Percentiles rank a stretch among this genome's conserved stretches.
These are phyloP conservation scores for Papilio helenus DNA, from an alignment of 1,140 invertebrate species.

Conservation along the genomic window DNA sequence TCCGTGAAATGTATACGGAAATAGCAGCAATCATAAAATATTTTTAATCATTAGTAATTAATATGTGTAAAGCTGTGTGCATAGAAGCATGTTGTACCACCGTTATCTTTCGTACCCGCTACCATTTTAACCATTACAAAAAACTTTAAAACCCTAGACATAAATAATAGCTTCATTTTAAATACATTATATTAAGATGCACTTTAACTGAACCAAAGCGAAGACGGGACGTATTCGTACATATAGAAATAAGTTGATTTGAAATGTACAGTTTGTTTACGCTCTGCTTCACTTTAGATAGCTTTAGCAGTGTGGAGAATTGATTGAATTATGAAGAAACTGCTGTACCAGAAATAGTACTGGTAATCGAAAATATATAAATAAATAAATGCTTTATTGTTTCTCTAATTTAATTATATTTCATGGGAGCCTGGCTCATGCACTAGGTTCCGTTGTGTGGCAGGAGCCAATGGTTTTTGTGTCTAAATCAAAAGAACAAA, in stretches of 20 bases:
- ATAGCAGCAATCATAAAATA: no score
- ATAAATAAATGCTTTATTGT: no score
- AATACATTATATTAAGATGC: not conserved
- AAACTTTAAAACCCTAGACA: not conserved
- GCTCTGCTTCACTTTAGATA: conserved; percentile 11
- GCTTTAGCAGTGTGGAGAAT: not conserved
- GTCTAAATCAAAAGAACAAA: no score
- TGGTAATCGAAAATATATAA: not conserved
- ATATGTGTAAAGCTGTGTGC: not conserved
- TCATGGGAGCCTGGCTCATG: no score
- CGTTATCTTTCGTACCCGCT: not conserved
- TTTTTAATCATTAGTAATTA: not conserved
- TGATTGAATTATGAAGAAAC: not conserved
- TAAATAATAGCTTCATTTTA: not conserved
- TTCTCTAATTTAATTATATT: no score
- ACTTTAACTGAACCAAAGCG: not conserved
- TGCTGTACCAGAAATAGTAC: not conserved
- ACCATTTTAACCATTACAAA: not conserved
- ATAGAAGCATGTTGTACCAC: not conserved
- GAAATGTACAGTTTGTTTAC: conserved; percentile 15
- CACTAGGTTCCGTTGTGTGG: no score
- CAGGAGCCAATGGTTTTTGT: no score
- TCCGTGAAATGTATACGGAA: no score
- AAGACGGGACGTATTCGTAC: not conserved
- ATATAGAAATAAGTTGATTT: not conserved